Conservation (phyloP, 2,888 invertebrate genomes). For the Deladenus siricidicola region DNA sequence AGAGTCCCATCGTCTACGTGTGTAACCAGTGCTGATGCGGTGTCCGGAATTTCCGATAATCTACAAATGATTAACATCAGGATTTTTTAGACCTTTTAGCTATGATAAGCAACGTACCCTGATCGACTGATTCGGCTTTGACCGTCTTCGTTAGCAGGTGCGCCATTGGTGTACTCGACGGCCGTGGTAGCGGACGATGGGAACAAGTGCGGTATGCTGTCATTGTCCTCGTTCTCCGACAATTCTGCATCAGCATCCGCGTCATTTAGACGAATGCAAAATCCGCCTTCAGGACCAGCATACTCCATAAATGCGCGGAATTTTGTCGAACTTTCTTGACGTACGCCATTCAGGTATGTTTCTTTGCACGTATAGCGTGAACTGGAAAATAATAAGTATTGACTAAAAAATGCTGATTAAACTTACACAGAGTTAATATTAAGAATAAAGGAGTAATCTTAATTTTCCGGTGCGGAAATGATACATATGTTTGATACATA, state of each 20-base stretch:
- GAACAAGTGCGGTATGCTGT: conserved; percentile 16
- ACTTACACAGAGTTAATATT: neutral
- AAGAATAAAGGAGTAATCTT: too few species aligned
- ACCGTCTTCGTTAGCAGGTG: neutral
- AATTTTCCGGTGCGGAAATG: too few species aligned
- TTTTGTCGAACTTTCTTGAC: conserved; percentile 36
- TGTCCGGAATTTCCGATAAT: conserved; percentile 34
- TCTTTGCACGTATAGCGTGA: conserved; percentile 45
- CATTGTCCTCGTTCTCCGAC: conserved; percentile 45
- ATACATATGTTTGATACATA: too few species aligned
- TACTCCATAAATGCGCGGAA: conserved; percentile 52
- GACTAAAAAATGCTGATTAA: neutral
- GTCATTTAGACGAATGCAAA: conserved; percentile 46
- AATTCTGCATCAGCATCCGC: conserved; percentile 45
- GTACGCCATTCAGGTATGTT: conserved; percentile 49
- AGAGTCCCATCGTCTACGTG: conserved; percentile 15
- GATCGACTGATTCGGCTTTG: conserved; percentile 19
- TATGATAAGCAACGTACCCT: conserved; percentile 2
- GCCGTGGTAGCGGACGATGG: neutral
- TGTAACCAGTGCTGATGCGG: conserved; percentile 31
- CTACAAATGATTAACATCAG: conserved; percentile 3
- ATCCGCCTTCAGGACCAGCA: conserved; percentile 39
- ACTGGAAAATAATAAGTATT: conserved; percentile 34
- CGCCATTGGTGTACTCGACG: neutral
- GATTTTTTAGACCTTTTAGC: neutral